Conservation (phyloP, 1,140 invertebrate species). For the Diabrotica virgifera region DNA sequence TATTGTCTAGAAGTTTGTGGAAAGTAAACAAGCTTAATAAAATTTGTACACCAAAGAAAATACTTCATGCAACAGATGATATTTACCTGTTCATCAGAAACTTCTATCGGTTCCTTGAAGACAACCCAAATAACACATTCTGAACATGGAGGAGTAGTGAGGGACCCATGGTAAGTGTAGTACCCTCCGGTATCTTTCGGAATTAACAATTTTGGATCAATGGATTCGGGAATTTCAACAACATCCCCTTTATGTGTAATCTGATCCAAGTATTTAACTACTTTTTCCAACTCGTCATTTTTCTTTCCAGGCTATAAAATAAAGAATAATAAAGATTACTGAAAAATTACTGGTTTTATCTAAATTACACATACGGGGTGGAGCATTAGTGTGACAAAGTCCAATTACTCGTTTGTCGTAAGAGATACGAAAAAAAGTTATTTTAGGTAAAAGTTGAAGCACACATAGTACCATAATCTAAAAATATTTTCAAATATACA, state of each 20-base stretch:
- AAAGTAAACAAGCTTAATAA: too few relatives aligned
- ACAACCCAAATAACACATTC: conserved; percentile 98
- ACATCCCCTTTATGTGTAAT: conserved; percentile 76
- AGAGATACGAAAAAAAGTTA: too few relatives aligned
- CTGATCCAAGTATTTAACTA: conserved; percentile 69
- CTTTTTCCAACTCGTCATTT: conserved; percentile 78
- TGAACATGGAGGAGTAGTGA: conserved; percentile 96
- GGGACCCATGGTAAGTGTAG: conserved; percentile 93
- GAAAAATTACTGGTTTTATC: conserved; percentile 7
- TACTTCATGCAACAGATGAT: too few relatives aligned
- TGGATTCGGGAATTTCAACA: conserved; percentile 61
- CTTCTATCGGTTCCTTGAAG: conserved; percentile 86
- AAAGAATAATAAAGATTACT: conserved; percentile 9
- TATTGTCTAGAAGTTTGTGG: too few relatives aligned
- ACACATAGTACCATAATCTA: too few relatives aligned
- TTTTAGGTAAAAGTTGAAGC: too few relatives aligned
- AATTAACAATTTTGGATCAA: conserved; percentile 71
- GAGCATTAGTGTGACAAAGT: too few relatives aligned
- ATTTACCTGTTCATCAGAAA: conserved; percentile 81
- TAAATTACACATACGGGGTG: too few relatives aligned
- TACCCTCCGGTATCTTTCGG: conserved; percentile 70
- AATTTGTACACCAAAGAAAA: too few relatives aligned
- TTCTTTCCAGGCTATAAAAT: conserved; percentile 66
- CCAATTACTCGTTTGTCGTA: too few relatives aligned
- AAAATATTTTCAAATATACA: too few relatives aligned